Conservation (phyloP, 2,113 vertebrate genomes). For the Platysteira castanea region DNA sequence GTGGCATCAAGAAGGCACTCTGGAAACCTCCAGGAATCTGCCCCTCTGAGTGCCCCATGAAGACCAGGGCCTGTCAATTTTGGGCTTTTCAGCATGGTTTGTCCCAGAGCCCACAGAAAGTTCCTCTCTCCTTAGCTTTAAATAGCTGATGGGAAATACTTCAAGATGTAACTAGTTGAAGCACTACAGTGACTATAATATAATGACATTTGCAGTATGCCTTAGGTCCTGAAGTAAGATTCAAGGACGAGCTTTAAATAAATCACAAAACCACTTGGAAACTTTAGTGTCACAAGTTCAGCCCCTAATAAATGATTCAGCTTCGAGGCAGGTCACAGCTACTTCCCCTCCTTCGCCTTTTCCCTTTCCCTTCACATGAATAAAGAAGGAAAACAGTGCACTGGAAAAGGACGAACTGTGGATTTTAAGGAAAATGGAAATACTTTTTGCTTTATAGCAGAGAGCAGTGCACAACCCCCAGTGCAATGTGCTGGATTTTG, state of each 20-base stretch:
- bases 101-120: neutral
- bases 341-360: neutral
- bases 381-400: neutral
- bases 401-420: neutral
- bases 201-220: neutral
- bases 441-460: neutral
- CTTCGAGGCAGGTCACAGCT: neutral
- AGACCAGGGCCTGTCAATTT: neutral
- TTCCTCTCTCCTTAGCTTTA: neutral
- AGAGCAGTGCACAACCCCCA: too few relatives aligned
- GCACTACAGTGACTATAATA: neutral
- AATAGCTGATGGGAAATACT: neutral
- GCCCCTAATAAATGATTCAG: neutral
- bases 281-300: neutral
- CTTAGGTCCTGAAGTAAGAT: neutral
- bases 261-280: neutral
- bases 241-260: conserved; percentile 5
- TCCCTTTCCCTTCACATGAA: neutral
- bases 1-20: too few relatives aligned
- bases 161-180: neutral
- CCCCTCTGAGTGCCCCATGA: neutral
- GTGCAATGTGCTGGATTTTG: neutral
- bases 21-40: neutral
- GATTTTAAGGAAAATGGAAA: neutral
- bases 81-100: neutral